Evolutionary conservation across 1,140 invertebrate genomes (phyloP).

Genomic region (Delia radicum): DNA sequence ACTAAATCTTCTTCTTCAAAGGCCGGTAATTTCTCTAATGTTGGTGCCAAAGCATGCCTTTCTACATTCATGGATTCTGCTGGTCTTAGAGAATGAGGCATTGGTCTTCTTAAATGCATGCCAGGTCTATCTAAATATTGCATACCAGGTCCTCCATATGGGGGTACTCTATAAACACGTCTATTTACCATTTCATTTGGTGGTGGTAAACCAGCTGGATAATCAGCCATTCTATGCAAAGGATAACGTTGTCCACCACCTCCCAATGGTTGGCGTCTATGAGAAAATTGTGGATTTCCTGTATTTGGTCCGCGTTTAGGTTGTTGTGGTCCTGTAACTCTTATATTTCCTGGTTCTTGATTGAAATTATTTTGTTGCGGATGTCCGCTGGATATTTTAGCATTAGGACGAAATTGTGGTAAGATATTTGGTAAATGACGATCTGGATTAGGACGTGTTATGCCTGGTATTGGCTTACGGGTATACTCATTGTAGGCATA

Average conservation of each 20-base stretch:
- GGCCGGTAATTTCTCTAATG: slow-evolving; percentile 36
- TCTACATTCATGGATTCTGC: slow-evolving; percentile 38
- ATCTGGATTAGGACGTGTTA: slow-evolving; percentile 55
- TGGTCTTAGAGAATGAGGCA: slow-evolving; percentile 22
- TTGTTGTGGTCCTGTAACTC: slow-evolving; percentile 46
- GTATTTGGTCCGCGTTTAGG: slow-evolving; percentile 40
- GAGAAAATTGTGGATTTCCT: slow-evolving; percentile 46
- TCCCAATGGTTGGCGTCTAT: slow-evolving; percentile 38
- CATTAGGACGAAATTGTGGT: slow-evolving; percentile 70
- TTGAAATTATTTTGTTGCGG: slow-evolving; percentile 45
- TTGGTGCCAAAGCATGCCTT: slow-evolving; percentile 39
- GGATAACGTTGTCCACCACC: slow-evolving; percentile 39
- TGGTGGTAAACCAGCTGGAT: slow-evolving; percentile 27
- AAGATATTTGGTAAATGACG: slow-evolving; percentile 67
- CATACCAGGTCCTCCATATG: slow-evolving; percentile 36
- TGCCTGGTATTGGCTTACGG: slow-evolving; percentile 52
- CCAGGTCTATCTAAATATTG: slow-evolving; percentile 39
- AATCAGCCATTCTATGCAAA: slow-evolving; percentile 42
- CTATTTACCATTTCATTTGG: slow-evolving; percentile 38
- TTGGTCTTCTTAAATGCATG: slow-evolving; percentile 33
- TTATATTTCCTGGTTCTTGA: slow-evolving; percentile 49
- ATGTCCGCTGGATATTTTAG: slow-evolving; percentile 62
- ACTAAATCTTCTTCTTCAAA: slow-evolving; percentile 53
- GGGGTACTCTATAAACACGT: slow-evolving; percentile 45
- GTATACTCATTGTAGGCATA: slow-evolving; percentile 52